Conservation (phyloP, 2,888 invertebrate genomes). For the Gibbula magus region DNA sequence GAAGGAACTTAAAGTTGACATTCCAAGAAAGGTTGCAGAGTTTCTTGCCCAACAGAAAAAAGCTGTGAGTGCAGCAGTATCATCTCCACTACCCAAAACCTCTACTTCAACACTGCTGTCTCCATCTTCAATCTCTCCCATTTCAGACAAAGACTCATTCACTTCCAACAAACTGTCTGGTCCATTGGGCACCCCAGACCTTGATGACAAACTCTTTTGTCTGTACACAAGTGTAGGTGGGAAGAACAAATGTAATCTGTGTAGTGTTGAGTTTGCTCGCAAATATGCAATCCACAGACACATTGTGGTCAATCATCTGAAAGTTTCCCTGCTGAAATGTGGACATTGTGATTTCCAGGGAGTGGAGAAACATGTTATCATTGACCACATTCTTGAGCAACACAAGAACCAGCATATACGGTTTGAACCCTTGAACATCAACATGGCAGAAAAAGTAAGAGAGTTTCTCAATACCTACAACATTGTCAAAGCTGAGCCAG, state of each 20-base stretch:
- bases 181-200: constrained; percentile 37
- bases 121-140: not conserved
- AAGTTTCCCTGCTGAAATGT: constrained; percentile 41
- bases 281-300: constrained; percentile 47
- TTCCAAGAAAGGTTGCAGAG: constrained; percentile 40
- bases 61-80: not conserved
- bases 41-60: constrained; percentile 33
- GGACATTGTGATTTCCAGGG: constrained; percentile 45
- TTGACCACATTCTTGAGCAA: constrained; percentile 47
- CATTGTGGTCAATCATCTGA: constrained; percentile 43
- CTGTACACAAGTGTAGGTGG: constrained; percentile 36
- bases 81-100: not conserved
- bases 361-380: constrained; percentile 46
- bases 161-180: not conserved
- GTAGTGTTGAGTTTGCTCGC: constrained; percentile 42
- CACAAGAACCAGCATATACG: constrained; percentile 39
- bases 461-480: constrained; percentile 32
- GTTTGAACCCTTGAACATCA: constrained; percentile 34
- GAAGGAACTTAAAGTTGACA: constrained; percentile 40
- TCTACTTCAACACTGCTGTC: not conserved
- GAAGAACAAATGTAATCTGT: constrained; percentile 39
- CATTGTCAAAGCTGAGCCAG: constrained; percentile 2
- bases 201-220: constrained; percentile 43
- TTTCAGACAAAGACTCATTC: not conserved
- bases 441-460: constrained; percentile 34